Percentiles rank a stretch among this genome's conserved stretches.
Conservation (phyloP, 2,888 invertebrate species). For the Netelia virgata region DNA sequence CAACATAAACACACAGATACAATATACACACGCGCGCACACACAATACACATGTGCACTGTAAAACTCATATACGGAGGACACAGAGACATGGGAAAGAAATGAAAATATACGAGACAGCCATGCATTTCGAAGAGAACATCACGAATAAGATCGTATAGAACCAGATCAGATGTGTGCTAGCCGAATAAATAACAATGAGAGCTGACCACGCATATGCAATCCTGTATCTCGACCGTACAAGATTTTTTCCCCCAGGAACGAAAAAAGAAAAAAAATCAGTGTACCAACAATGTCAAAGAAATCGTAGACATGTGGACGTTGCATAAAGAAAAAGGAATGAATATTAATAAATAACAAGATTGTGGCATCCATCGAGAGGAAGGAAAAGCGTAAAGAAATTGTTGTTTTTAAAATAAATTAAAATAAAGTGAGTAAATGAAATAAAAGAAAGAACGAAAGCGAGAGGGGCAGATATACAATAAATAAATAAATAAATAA, state of each 20-base stretch:
- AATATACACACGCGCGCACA: slow-evolving; percentile 61
- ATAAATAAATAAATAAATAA: slow-evolving; percentile 77
- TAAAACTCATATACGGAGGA: slow-evolving; percentile 44
- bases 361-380: slow-evolving; percentile 61
- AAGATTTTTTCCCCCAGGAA: slow-evolving; percentile 74
- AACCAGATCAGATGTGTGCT: slow-evolving; percentile 78
- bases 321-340: slow-evolving; percentile 60
- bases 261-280: slow-evolving; percentile 61
- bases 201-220: slow-evolving; percentile 72
- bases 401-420: slow-evolving; percentile 74
- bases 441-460: slow-evolving; percentile 72
- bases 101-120: slow-evolving; percentile 36
- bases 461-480: slow-evolving; percentile 79
- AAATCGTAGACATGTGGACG: slow-evolving; percentile 66
- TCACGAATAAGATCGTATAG: slow-evolving; percentile 71
- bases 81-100: slow-evolving; percentile 52
- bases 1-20: not conserved
- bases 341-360: slow-evolving; percentile 75
- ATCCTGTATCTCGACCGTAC: slow-evolving; percentile 75
- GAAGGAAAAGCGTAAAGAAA: slow-evolving; percentile 49
- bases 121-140: slow-evolving; percentile 53
- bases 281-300: slow-evolving; percentile 14
- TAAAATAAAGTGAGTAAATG: slow-evolving; percentile 77
- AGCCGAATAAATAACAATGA: slow-evolving; percentile 78
- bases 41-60: slow-evolving; percentile 69